Evolutionary conservation across 2,113 vertebrate genomes (phyloP).

Genomic region (Tympanuchus pallidicinctus): DNA sequence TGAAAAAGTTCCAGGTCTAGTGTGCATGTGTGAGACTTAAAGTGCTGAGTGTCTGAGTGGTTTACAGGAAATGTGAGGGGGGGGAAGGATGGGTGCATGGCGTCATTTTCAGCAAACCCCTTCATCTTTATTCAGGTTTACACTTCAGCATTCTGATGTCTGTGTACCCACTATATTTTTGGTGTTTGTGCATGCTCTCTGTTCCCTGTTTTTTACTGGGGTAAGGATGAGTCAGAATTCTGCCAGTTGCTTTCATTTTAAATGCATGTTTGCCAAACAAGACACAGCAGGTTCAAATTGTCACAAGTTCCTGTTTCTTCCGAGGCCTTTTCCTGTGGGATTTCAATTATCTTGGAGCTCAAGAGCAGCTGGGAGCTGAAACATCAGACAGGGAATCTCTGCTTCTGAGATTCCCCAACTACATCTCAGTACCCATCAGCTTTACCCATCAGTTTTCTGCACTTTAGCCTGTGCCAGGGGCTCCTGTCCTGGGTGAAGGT

Average conservation of each 20-base stretch:
- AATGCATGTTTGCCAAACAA: background rate
- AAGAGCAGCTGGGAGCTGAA: background rate
- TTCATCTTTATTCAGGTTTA: background rate
- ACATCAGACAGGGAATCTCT: background rate
- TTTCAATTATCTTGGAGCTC: background rate
- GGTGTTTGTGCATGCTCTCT: background rate
- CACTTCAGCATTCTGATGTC: background rate
- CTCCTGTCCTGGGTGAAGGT: background rate
- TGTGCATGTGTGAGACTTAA: background rate
- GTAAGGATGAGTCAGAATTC: background rate
- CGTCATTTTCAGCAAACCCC: background rate
- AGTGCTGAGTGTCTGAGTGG: background rate
- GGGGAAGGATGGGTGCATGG: background rate
- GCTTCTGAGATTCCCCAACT: background rate
- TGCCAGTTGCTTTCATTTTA: background rate
- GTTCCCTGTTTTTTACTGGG: background rate
- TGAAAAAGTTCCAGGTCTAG: background rate
- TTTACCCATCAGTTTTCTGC: background rate
- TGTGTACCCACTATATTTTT: background rate
- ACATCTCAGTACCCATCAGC: no score
- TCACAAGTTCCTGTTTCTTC: background rate
- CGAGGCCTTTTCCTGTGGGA: background rate
- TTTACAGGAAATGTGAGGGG: background rate
- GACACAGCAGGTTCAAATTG: background rate
- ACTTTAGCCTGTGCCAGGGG: no score